Evolutionary conservation across 2,113 vertebrate genomes (phyloP).

Genomic region (Pelodiscus sinensis): DNA sequence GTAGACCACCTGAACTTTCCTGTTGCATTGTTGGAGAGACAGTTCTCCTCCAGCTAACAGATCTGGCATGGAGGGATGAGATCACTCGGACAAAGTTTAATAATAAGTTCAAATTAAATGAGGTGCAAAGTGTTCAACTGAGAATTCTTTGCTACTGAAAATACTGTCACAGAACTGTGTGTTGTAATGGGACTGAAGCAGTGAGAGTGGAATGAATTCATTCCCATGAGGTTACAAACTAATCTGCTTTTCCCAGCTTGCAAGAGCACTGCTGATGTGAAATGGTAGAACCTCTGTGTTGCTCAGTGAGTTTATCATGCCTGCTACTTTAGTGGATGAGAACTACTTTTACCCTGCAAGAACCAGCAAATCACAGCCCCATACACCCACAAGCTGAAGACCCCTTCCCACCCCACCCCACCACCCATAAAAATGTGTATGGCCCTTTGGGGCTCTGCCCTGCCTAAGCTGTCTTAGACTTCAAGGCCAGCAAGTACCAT

Average conservation of each 20-base stretch:
- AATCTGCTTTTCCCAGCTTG: rapidly evolving
- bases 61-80: not conserved
- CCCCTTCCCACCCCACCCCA: too few relatives aligned
- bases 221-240: rapidly evolving
- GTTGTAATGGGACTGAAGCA: not conserved
- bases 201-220: rapidly evolving
- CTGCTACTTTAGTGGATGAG: not conserved
- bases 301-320: not conserved
- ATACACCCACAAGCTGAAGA: not conserved
- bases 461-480: not conserved
- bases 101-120: conserved; percentile 47
- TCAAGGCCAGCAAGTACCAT: not conserved
- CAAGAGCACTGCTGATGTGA: rapidly evolving
- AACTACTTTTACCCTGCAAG: not conserved
- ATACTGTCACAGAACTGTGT: not conserved
- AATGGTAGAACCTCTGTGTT: rapidly evolving
- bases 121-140: conserved; percentile 18
- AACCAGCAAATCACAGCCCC: not conserved
- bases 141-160: conserved; percentile 11
- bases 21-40: not conserved
- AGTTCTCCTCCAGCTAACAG: not conserved
- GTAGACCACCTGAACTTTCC: rapidly evolving
- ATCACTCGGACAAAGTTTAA: conserved; percentile 12
- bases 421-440: too few relatives aligned
- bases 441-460: not conserved